phyloP scores from a whole-genome alignment of 2,797 vertebrate species.

The Hypotaenidia okinawae region DNA sequence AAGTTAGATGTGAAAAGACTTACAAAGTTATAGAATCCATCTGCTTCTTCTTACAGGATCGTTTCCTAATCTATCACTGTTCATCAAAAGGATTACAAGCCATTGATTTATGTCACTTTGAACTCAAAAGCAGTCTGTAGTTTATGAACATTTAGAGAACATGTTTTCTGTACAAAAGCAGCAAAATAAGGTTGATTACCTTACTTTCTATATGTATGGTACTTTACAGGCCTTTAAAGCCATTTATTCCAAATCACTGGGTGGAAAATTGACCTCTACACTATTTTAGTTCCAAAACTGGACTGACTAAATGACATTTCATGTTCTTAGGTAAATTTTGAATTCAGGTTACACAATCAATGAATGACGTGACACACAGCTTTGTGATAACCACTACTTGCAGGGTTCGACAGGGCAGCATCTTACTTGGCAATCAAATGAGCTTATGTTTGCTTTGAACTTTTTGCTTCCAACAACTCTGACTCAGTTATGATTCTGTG shows the following conservation, averaged over 20 bases:
- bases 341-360: neutral
- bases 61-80: neutral
- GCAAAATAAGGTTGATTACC: neutral
- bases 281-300: neutral
- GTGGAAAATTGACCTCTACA: neutral
- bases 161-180: neutral
- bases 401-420: neutral
- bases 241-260: neutral
- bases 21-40: neutral
- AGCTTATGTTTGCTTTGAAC: neutral
- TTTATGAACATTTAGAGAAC: neutral
- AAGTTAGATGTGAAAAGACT: neutral
- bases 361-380: neutral
- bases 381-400: neutral
- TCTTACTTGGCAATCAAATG: neutral
- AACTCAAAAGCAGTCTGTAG: neutral
- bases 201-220: neutral
- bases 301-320: neutral
- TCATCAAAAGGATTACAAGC: neutral
- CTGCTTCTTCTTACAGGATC: neutral
- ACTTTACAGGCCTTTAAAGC: neutral
- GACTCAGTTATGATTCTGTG: neutral
- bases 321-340: neutral
- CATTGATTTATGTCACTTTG: neutral
- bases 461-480: neutral